phyloP scores from a whole-genome alignment of 30 jellyfish, hydroid and myxozoan species.

The Clytia hemisphaerica region DNA sequence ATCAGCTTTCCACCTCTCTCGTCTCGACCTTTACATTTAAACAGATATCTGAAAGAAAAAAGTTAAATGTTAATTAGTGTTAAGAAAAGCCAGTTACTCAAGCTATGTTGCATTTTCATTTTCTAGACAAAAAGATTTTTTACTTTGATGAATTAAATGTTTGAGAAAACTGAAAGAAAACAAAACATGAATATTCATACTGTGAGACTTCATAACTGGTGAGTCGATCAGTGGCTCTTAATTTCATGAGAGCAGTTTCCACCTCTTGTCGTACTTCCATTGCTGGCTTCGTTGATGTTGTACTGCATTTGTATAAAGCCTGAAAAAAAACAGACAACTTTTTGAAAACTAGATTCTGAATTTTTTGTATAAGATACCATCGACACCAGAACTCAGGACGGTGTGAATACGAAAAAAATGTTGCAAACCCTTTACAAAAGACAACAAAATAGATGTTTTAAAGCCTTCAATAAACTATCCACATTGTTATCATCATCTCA shows the following conservation, averaged over 20 bases:
- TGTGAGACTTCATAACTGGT: slow-evolving; percentile 37
- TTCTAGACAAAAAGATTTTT: neutral
- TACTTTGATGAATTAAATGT: neutral
- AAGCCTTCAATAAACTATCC: no score
- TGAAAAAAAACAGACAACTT: neutral
- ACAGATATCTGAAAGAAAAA: slow-evolving; percentile 39
- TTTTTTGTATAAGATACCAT: no score
- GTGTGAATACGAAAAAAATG: neutral
- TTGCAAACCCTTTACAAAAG: no score
- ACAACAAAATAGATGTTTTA: no score
- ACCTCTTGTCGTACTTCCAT: slow-evolving; percentile 65
- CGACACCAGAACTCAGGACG: no score
- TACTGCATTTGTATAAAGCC: slow-evolving; percentile 85
- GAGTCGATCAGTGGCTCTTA: slow-evolving; percentile 53
- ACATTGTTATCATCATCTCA: no score
- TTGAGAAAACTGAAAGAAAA: neutral
- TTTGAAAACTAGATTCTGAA: no score
- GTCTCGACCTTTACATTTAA: slow-evolving; percentile 81
- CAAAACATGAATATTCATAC: neutral
- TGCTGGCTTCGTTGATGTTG: slow-evolving; percentile 86
- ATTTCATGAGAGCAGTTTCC: slow-evolving; percentile 46
- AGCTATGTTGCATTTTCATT: neutral
- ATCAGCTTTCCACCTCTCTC: slow-evolving; percentile 67
- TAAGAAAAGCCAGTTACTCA: neutral
- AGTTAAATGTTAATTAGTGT: neutral